Conservation (phyloP, 1,140 invertebrate genomes). For the Camponotus pennsylvanicus region DNA sequence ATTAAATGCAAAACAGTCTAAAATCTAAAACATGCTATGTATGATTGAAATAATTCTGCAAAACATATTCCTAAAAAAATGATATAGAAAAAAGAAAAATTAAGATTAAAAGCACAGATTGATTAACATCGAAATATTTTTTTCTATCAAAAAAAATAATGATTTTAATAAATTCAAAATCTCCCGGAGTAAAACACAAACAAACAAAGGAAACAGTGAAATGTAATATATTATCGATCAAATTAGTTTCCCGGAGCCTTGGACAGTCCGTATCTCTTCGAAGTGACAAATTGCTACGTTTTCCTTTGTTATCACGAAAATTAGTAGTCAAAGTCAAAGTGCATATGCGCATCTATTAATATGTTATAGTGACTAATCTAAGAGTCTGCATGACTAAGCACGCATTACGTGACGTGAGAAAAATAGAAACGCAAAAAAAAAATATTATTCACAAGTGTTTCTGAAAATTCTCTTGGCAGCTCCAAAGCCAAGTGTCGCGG, state of each 20-base stretch:
- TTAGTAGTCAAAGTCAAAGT: constrained; percentile 21
- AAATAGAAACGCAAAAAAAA: background rate
- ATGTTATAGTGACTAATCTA: background rate
- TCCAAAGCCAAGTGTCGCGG: background rate
- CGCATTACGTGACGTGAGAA: background rate
- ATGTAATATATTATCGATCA: background rate
- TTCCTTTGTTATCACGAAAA: constrained; percentile 22
- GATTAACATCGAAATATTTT: background rate
- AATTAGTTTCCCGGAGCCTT: background rate
- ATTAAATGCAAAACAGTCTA: background rate
- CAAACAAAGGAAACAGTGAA: background rate
- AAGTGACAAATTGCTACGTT: constrained; percentile 20
- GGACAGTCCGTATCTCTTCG: constrained; percentile 13
- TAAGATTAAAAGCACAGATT: background rate
- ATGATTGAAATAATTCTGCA: too few species aligned
- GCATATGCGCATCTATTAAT: background rate
- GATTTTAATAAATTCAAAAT: background rate
- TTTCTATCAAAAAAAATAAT: background rate
- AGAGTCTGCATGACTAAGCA: constrained; percentile 9
- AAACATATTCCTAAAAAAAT: too few species aligned
- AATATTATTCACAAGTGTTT: background rate
- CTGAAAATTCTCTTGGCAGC: background rate
- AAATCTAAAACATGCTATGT: too few species aligned
- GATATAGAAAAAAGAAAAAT: too few species aligned
- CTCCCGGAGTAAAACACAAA: too few species aligned